Conservation (phyloP, 92 coral and sea anemone species). For the Zoanthus gigantus region DNA sequence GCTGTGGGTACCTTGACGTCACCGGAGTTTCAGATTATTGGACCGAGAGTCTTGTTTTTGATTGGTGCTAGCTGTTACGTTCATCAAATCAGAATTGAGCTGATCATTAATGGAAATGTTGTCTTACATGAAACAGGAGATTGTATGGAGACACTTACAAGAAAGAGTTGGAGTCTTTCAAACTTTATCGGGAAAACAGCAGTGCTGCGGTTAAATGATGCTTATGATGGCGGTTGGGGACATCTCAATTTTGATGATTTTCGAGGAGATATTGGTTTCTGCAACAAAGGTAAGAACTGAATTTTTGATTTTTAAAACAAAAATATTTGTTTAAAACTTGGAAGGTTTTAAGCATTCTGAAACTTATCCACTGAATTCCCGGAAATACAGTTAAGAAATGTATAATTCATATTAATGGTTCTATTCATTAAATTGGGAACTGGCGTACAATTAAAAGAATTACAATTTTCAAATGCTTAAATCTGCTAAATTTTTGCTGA, state of each 20-base stretch:
- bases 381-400: not conserved
- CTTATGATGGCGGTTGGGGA: not conserved
- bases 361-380: not conserved
- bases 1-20: constrained; percentile 11
- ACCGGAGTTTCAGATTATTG: constrained; percentile 27
- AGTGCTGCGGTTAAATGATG: not conserved
- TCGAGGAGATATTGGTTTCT: constrained; percentile 27
- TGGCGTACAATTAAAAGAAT: too few relatives aligned
- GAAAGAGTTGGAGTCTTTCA: constrained; percentile 1
- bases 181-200: constrained; percentile 21
- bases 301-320: not conserved
- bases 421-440: too few relatives aligned
- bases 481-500: too few relatives aligned
- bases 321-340: not conserved
- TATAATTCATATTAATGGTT: not conserved
- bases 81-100: not conserved
- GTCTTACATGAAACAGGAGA: not conserved
- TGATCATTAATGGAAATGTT: not conserved
- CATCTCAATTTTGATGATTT: constrained; percentile 41
- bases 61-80: constrained; percentile 7
- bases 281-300: not conserved
- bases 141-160: not conserved
- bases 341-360: too few relatives aligned
- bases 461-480: too few relatives aligned
- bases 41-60: not conserved